Evolutionary conservation across 2,888 invertebrate genomes (phyloP), one percentile per base, ranked within the genome.

Genomic region (Xanthia togata): DNA sequence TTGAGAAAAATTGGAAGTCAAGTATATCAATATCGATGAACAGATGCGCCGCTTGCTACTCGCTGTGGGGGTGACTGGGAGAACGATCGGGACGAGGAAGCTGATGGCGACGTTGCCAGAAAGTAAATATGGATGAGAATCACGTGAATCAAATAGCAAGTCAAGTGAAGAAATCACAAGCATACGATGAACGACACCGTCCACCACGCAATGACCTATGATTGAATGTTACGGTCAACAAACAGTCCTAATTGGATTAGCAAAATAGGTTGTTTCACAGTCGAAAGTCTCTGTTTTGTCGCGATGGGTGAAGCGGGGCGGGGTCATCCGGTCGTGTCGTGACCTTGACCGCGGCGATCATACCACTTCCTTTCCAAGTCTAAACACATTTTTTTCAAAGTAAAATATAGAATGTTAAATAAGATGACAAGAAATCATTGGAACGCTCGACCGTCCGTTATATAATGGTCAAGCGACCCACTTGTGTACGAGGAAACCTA

Each of bases 391-490:
- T 57, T 41, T 70, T 63, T 63, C 12, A 59, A 69, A 74, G 57
- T 12, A 38, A 63, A 76, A 65, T 59, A 68, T 72, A 38, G 23
- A 79, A 68, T 78, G 73, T 81, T 77, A 81, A 75, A 70, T 83
- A 78, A 79, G 73, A 75, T 70, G 64, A 81, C 69, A 79, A 73
- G 50, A 80, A 76, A 70, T 59, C 59, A 63, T 81, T 71, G 60
- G 70, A 76, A 76, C 73, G 71, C 67, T 50, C 65, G 64, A 68
- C 67, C 73, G 79, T 73, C 67, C 62, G 62, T 87, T 87, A 88
- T 65, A 69, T 85, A 82, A 87, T 63, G 38, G 71, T 50, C 65
- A n/a, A 50, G 78, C 77, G 79, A 87, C 81, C 81, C 83, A 81
- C 78, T 82, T 79, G 74, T 50, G 57, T 62, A 63, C 80, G 64